Base-by-base conservation (phyloP, 2,888 invertebrate genomes). In the Lacanobia oleracea region DNA sequence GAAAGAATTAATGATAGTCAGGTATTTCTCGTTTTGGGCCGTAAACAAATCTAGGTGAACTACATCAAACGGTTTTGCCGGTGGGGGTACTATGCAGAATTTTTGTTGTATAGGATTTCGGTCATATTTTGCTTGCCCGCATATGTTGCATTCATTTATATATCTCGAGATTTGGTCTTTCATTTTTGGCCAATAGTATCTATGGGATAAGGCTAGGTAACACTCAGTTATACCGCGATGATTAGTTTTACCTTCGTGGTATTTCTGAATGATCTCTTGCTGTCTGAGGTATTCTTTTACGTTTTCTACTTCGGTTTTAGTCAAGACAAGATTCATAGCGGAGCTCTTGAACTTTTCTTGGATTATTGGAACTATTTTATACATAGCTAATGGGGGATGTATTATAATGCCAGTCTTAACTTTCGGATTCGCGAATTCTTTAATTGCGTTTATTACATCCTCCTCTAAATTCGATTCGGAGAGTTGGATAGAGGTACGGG, bases 331-430 rank as follows among this genome's bases (percentile, higher is more conserved):
- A 5, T 83, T 78, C 67, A 80, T 77, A 0, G 77, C 27, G 0
- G 80, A 77, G 18, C 59, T 82, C 37, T 51, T 76, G 27, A 81
- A 84, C 2, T 62, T 23, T 9, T 67, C n/a, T 56, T 81, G 81
- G 1, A 78, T 70, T 2, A 75, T 75, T 0, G 78, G 79, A 1
- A 78, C 67, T 2, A 83, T 78, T 54, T 16, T 12, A 21, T 72
- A 67, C 71, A 72, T 72, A 2, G 27, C 50, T 21, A 72, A 43
- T 6, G 61, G 23, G 6, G 62, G 62, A 16, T 50, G 62, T 48
- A 71, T 71, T n/a, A 61, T 33, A 7, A 66, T 7, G 4, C 60
- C 66, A 0, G 71, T 71, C 40, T 71, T 66, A 3, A 66, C 60
- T 60, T 70, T 64, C 4, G 64, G 69, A 12, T 70, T 56, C 0